Evolutionary conservation across 2,888 invertebrate species (phyloP).

Genomic region (Clistopyga incitator): DNA sequence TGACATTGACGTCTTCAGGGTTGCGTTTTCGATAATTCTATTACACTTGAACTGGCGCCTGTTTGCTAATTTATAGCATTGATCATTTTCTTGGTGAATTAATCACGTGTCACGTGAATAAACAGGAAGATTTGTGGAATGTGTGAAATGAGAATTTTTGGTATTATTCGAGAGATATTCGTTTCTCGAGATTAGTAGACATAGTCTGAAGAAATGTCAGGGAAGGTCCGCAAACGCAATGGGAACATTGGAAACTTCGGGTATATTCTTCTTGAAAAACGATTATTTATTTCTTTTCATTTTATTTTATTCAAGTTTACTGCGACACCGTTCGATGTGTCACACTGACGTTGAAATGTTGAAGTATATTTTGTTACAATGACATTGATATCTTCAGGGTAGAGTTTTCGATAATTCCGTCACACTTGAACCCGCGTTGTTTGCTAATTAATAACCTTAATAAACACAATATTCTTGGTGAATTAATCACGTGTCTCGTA

Average conservation of each 20-base stretch:
- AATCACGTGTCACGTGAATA: background rate
- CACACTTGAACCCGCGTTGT: background rate
- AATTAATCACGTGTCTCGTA: background rate
- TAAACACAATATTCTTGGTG: too few relatives aligned
- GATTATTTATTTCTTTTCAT: too few relatives aligned
- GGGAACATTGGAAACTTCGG: conserved; percentile 21
- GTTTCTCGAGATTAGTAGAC: conserved; percentile 10
- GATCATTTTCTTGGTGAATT: too few relatives aligned
- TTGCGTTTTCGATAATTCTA: background rate
- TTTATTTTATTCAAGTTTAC: too few relatives aligned
- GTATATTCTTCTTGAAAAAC: too few relatives aligned
- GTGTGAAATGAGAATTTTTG: background rate
- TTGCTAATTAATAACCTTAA: background rate
- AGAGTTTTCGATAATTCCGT: too few relatives aligned
- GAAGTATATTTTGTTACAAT: too few relatives aligned
- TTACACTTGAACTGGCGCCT: too few relatives aligned
- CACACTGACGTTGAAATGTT: too few relatives aligned
- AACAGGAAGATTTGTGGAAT: background rate
- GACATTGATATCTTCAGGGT: too few relatives aligned
- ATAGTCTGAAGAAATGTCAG: conserved; percentile 18
- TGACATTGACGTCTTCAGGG: background rate
- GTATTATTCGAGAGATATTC: background rate
- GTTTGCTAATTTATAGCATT: background rate
- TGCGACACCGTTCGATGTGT: too few relatives aligned
- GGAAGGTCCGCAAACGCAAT: background rate